Percentiles rank a stretch among this genome's conserved stretches.
Conservation (phyloP, 2,888 invertebrate species). For the Caenorhabditis zanzibari region DNA sequence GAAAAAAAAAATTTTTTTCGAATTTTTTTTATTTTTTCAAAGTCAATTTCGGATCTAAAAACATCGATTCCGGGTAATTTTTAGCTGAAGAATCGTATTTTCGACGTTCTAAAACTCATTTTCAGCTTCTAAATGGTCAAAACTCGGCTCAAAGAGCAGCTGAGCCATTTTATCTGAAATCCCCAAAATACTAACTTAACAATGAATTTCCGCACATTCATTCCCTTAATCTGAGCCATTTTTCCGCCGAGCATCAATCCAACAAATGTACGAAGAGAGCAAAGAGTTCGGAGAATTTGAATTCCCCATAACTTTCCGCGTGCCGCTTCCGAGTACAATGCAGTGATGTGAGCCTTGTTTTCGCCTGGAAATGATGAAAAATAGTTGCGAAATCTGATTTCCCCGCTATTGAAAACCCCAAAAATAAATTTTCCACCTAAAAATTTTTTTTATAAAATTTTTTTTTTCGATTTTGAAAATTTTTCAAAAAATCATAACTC, state of each 20-base stretch:
- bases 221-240: slow-evolving; percentile 41
- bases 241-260: slow-evolving; percentile 28
- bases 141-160: neutral
- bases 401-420: too few relatives aligned
- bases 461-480: too few relatives aligned
- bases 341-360: neutral
- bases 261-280: slow-evolving; percentile 21
- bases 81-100: too few relatives aligned
- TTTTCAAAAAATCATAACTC: neutral
- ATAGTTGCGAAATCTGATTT: too few relatives aligned
- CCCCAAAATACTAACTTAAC: slow-evolving; percentile 22
- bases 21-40: neutral
- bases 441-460: too few relatives aligned
- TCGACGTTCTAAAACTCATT: too few relatives aligned
- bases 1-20: neutral
- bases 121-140: neutral
- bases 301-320: slow-evolving; percentile 24
- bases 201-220: slow-evolving; percentile 15
- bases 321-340: slow-evolving; percentile 37
- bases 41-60: too few relatives aligned
- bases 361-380: neutral
- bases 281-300: slow-evolving; percentile 34
- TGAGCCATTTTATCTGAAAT: too few relatives aligned
- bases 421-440: too few relatives aligned
- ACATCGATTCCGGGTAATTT: too few relatives aligned